Percentiles rank a stretch among this genome's conserved stretches.
These are phyloP conservation scores for Drosophila fungiperda DNA, from an alignment of 2,888 invertebrate species.

Conservation along the genomic window DNA sequence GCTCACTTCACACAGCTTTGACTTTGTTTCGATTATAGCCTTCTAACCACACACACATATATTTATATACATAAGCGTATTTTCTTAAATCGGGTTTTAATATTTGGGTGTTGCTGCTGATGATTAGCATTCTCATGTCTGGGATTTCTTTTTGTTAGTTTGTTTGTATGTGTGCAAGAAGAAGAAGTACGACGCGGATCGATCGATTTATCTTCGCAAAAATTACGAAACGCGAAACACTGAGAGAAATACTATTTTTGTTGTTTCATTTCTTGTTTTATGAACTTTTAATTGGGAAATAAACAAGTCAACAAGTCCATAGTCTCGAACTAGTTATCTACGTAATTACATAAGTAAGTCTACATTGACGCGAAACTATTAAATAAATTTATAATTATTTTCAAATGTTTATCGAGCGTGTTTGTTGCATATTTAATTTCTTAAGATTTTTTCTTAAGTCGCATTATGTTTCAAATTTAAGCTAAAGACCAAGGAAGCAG, in stretches of 20 bases:
- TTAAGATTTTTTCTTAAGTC: neutral
- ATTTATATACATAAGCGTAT: constrained; percentile 10
- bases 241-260: constrained; percentile 32
- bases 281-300: constrained; percentile 27
- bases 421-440: neutral
- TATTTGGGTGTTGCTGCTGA: constrained; percentile 62
- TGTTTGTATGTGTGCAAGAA: constrained; percentile 15
- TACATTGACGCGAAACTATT: constrained; percentile 26
- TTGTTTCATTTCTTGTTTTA: constrained; percentile 32
- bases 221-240: constrained; percentile 62
- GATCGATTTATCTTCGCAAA: constrained; percentile 22
- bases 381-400: constrained; percentile 23
- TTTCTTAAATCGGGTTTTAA: constrained; percentile 65
- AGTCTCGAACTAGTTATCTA: constrained; percentile 42
- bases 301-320: constrained; percentile 48
- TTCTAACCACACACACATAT: constrained; percentile 35
- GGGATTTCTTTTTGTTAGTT: constrained; percentile 15
- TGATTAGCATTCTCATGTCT: constrained; percentile 66
- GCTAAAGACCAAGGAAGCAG: neutral
- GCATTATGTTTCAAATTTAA: neutral
- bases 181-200: constrained; percentile 46
- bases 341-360: constrained; percentile 45
- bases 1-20: constrained; percentile 45
- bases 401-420: neutral
- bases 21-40: constrained; percentile 39